These are phyloP conservation scores for Agriopis aurantiaria DNA, from an alignment of 2,888 invertebrate genomes.

Conservation along the genomic window DNA sequence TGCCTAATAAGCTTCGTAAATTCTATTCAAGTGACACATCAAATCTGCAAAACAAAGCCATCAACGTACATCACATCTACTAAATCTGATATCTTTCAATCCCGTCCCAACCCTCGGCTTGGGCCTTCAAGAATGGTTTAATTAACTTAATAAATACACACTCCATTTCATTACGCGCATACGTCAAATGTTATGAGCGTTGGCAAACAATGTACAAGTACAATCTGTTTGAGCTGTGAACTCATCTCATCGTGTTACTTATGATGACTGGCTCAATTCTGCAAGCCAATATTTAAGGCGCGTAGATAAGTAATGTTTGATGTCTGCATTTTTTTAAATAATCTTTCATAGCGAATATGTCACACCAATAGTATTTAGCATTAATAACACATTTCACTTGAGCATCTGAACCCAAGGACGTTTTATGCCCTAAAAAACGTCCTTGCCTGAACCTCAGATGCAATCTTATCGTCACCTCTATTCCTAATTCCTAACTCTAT, in stretches of 20 bases:
- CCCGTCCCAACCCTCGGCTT: constrained; percentile 44
- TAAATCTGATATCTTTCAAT: constrained; percentile 33
- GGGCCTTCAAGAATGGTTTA: constrained; percentile 78
- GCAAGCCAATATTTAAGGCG: not conserved
- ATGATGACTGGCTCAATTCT: not conserved
- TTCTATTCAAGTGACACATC: constrained; percentile 14
- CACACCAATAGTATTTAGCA: too few species aligned
- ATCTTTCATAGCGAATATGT: too few species aligned
- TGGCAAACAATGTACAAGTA: constrained; percentile 45
- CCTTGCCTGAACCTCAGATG: too few species aligned
- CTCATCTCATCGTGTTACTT: constrained; percentile 9
- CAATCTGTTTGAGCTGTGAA: constrained; percentile 7
- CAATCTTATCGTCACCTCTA: too few species aligned
- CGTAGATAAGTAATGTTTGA: not conserved
- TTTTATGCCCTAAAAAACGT: too few species aligned
- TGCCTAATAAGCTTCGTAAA: not conserved
- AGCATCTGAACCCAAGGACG: too few species aligned
- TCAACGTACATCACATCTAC: constrained; percentile 14
- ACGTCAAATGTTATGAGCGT: constrained; percentile 82
- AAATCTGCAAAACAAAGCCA: constrained; percentile 17
- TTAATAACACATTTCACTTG: too few species aligned
- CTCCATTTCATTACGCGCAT: constrained; percentile 83
- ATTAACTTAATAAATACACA: constrained; percentile 86
- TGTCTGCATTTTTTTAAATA: too few species aligned
- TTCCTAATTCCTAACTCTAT: too few species aligned